Base-by-base conservation (phyloP, 2,888 invertebrate genomes). In the Pharmacophagus antenor region DNA sequence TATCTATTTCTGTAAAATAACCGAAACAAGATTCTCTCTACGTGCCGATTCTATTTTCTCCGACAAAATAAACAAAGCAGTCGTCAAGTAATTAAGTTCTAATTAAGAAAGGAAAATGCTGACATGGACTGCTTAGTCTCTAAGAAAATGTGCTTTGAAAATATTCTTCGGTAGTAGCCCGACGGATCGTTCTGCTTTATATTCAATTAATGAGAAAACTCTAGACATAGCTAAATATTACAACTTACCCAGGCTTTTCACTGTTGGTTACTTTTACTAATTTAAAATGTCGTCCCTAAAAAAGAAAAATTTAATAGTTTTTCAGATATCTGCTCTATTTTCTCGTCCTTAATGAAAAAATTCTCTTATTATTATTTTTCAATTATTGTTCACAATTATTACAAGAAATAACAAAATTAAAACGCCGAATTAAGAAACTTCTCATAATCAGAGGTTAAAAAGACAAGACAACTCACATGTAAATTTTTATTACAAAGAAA, bases 201-300 rank as follows among this genome's bases (percentile, higher is more conserved):
- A 86, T 86, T 85, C 84, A 83, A 86, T 88, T 86, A 86, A 84
- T 84, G 82, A 85, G 85, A 86, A 84, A 87, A 84, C 84, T 82
- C 81, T 80, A 80, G 79, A 59, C 44, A 55, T 23, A 60, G 47
- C 41, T 22, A 44, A 21, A 49, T 54, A 18, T 31, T 58, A 53
- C 18, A 55, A 47, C 41, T 8, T 48, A 37, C 49, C 25, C n/a
- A n/a, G 31, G 15, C 37, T 15, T 37, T 37, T 37, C n/a, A 37
- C 37, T 37, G 15, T n/a, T 37, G n/a, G 37, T 37, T 15, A 37
- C n/a, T 37, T 37, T 37, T n/a, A 37, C n/a, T n/a, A n/a, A n/a
- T n/a, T n/a, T n/a, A n/a, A n/a, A n/a, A n/a, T n/a, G n/a, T n/a
- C n/a, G n/a, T n/a, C n/a, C n/a, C n/a, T n/a, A n/a, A n/a, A n/a